Percentiles rank a stretch among this genome's conserved stretches.
These are phyloP conservation scores for Aphrocallistes beatrix DNA, from an alignment of 37 sponge, comb jelly and placozoan species.

Conservation along the genomic window DNA sequence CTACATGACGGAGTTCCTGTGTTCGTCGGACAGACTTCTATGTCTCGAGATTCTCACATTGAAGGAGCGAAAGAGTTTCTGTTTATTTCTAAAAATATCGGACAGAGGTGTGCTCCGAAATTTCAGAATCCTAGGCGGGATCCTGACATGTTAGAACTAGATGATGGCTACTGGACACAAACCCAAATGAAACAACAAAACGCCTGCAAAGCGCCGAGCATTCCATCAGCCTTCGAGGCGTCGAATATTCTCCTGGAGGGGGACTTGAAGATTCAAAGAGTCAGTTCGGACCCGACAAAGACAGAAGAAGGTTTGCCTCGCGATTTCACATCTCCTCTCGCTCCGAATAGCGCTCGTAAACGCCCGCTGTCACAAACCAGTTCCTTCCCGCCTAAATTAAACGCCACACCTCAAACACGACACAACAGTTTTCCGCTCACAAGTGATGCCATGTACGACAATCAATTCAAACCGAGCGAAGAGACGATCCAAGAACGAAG, in stretches of 20 bases:
- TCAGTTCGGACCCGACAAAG: not conserved
- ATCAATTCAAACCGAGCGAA: not conserved
- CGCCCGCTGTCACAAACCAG: not conserved
- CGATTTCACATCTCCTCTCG: not conserved
- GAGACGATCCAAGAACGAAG: not conserved
- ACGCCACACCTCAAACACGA: not conserved
- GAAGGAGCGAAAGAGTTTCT: not conserved
- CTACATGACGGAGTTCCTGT: slow-evolving; percentile 9
- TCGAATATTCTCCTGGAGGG: not conserved
- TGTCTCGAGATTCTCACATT: not conserved
- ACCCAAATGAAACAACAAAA: not conserved
- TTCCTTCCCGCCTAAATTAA: not conserved
- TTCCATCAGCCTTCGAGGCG: not conserved
- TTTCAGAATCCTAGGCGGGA: not conserved
- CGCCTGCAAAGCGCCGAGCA: not conserved
- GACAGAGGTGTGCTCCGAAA: not conserved
- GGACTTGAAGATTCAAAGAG: not conserved
- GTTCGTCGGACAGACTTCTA: slow-evolving; percentile 12
- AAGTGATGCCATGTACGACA: slow-evolving; percentile 3
- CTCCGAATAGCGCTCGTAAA: not conserved
- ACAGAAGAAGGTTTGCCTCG: not conserved
- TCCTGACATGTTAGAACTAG: not conserved
- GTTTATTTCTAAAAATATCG: not conserved
- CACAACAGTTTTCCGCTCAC: not conserved
- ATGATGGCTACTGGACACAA: slow-evolving; percentile 9